phyloP scores from a whole-genome alignment of 2,113 vertebrate species.

The Athene noctua region DNA sequence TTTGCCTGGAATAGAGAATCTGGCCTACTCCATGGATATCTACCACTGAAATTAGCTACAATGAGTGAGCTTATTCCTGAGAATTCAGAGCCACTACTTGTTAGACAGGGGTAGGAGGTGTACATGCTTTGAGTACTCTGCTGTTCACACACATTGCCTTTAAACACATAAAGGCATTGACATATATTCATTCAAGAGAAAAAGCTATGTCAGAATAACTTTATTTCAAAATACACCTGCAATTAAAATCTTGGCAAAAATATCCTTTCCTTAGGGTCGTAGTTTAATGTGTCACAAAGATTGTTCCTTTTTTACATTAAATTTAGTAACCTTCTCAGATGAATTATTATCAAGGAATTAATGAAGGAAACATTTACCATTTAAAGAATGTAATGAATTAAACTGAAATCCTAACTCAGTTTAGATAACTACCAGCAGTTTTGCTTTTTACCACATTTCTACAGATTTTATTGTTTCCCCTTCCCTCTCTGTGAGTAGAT shows the following conservation, averaged over 20 bases:
- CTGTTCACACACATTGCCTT: background rate
- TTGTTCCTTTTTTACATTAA: background rate
- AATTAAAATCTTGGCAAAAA: background rate
- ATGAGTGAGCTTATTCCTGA: background rate
- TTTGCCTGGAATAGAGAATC: background rate
- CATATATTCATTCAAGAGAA: background rate
- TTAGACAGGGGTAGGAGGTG: rapidly evolving
- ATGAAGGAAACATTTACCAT: background rate
- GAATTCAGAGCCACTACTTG: background rate
- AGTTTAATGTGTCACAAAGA: background rate
- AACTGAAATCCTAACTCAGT: background rate
- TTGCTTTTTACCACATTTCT: background rate
- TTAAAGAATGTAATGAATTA: background rate
- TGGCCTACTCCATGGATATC: background rate
- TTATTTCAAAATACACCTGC: background rate
- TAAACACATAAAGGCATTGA: background rate
- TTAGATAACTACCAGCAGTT: background rate
- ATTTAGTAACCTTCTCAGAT: background rate
- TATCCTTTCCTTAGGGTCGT: background rate
- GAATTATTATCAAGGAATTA: background rate
- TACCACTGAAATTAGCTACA: background rate
- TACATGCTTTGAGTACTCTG: background rate
- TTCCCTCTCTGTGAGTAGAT: background rate
- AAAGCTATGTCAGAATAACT: background rate
- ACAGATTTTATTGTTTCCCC: background rate